phyloP scores from a whole-genome alignment of 2,888 invertebrate genomes.

The Meganola albula region DNA sequence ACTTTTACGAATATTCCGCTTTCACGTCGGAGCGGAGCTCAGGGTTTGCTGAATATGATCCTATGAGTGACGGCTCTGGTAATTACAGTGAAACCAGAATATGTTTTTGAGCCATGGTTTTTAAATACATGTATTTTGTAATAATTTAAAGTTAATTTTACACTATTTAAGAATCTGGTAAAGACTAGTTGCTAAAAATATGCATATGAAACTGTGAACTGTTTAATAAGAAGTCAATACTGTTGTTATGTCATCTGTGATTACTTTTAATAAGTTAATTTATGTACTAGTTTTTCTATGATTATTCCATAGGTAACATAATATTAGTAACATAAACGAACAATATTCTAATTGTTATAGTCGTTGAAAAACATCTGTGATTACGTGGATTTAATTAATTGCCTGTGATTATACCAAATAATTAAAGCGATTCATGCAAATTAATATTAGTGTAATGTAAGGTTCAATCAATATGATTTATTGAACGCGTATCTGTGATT shows the following conservation, averaged over 20 bases:
- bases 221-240: slow-evolving; percentile 10
- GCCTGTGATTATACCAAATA: slow-evolving; percentile 11
- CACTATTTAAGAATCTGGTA: slow-evolving; percentile 12
- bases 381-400: slow-evolving; percentile 10
- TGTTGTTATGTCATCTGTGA: slow-evolving; percentile 10
- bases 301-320: slow-evolving; percentile 10
- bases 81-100: slow-evolving; percentile 12
- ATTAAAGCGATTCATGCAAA: slow-evolving; percentile 10
- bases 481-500: slow-evolving; percentile 10
- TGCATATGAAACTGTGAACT: slow-evolving; percentile 10
- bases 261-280: slow-evolving; percentile 11
- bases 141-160: slow-evolving; percentile 13
- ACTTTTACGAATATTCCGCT: slow-evolving; percentile 11
- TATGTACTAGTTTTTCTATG: slow-evolving; percentile 11
- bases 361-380: slow-evolving; percentile 9
- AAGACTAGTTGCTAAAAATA: slow-evolving; percentile 10
- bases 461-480: slow-evolving; percentile 12
- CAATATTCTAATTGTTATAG: slow-evolving; percentile 11
- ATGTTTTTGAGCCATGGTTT: slow-evolving; percentile 12
- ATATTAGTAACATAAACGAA: slow-evolving; percentile 10
- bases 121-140: slow-evolving; percentile 12
- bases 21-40: slow-evolving; percentile 12
- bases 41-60: slow-evolving; percentile 12
- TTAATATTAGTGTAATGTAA: slow-evolving; percentile 11
- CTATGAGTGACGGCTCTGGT: slow-evolving; percentile 12